These are phyloP conservation scores for Ochropleura plecta DNA, from an alignment of 2,888 invertebrate species.

Conservation along the genomic window DNA sequence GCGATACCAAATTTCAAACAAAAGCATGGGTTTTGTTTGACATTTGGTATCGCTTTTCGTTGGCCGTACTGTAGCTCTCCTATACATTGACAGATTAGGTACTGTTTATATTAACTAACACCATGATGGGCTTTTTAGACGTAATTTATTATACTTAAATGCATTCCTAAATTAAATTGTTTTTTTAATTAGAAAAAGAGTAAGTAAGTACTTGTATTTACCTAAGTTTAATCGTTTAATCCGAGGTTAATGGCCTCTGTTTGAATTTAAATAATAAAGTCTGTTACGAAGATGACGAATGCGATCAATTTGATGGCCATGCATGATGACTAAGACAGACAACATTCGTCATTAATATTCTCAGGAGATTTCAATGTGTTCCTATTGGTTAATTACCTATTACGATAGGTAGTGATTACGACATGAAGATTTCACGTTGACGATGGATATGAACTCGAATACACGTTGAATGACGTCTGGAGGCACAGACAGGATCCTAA, in stretches of 20 bases:
- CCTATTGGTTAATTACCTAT: background rate
- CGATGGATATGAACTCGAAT: constrained; percentile 5
- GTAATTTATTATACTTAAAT: background rate
- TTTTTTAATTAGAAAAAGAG: no score
- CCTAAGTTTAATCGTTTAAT: background rate
- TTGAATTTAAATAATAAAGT: background rate
- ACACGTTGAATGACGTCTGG: constrained; percentile 1
- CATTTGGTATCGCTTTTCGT: no score
- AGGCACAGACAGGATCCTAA: constrained; percentile 3
- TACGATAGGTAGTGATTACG: background rate
- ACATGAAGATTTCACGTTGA: background rate
- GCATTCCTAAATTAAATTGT: background rate
- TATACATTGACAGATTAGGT: background rate
- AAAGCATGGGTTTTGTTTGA: no score
- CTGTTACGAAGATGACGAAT: background rate
- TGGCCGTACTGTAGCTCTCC: no score
- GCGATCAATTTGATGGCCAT: background rate
- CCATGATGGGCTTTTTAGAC: background rate
- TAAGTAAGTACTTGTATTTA: background rate
- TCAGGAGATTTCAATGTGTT: background rate
- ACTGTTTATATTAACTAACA: background rate
- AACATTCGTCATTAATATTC: background rate
- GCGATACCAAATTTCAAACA: no score
- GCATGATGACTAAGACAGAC: background rate
- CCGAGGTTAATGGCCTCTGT: constrained; percentile 11